Base-by-base conservation (phyloP, 2,113 vertebrate species). In the Grammomys surdaster region DNA sequence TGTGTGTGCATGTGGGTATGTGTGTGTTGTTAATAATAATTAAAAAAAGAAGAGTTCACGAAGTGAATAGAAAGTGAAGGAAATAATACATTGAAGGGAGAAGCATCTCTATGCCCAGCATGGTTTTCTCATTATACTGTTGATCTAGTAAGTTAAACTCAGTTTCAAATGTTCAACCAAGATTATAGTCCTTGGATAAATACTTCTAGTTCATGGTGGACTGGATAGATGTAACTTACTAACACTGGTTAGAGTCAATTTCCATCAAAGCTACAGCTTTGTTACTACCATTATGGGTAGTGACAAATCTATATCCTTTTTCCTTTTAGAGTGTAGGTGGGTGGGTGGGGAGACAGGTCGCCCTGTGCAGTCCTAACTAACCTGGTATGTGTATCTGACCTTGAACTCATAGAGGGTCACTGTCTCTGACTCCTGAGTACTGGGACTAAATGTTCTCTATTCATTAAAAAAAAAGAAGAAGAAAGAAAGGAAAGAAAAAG, bases 131-230 rank as follows among this genome's bases (percentile, higher is more conserved):
- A 28, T 67, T 43, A 17, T 17, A 89, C 31, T 80, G 36, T 40
- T 90, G 60, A 90, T 90, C 48, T 94, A 28, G n/a, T 75, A 48
- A 93, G 54, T 86, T 67, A 58, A 90, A 43, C n/a, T 85, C 43
- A 90, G 75, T 95, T 80, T 88, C 81, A 92, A 67, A 84, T 95
- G 36, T 5, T 93, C 11, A 89, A 40, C 3, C 4, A 89, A 86
- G 24, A 6, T 56, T 91, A 0, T 0, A 9, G 51, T 91, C 31
- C 28, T 69, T n/a, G 54, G 0, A 78, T 84, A 82, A 95, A 67
- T 0, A 8, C 17, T n/a, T 84, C 19, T 72, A 92, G 20, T 1
- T 69, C 19, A n/a, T 56, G 17, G 8, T 88, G 1, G 43, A 73
- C 14, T 88, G 33, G 36, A 28, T 73, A 12, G 6, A 81, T 92